Conservation (phyloP, 2,888 invertebrate species). For the Sphaerophoria rueppellii region DNA sequence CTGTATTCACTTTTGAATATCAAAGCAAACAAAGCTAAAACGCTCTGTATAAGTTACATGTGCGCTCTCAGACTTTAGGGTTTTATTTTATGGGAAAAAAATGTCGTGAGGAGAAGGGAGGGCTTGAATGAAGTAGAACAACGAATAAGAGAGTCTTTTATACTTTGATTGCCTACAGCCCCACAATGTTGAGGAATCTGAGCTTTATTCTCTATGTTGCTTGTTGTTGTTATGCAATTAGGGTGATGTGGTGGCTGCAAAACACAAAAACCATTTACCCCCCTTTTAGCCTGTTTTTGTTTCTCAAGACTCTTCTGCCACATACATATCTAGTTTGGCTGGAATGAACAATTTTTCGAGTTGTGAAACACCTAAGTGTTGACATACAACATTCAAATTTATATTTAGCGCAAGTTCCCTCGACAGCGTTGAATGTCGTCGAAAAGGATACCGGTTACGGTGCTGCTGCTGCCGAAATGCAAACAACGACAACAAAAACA, state of each 20-base stretch:
- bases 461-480: not conserved
- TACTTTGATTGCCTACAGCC: slow-evolving; percentile 60
- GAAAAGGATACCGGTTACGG: not conserved
- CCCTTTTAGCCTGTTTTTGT: not conserved
- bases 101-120: not conserved
- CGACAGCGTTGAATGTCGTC: slow-evolving; percentile 13
- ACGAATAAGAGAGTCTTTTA: slow-evolving; percentile 33
- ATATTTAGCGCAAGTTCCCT: slow-evolving; percentile 59
- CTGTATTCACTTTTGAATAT: slow-evolving; percentile 3
- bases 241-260: not conserved
- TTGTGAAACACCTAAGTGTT: slow-evolving; percentile 68
- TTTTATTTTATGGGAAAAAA: not conserved
- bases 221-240: slow-evolving; percentile 8
- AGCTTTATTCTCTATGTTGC: not conserved
- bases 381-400: slow-evolving; percentile 67
- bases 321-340: slow-evolving; percentile 32
- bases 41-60: slow-evolving; percentile 36
- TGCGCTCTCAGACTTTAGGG: slow-evolving; percentile 27
- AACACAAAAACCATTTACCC: slow-evolving; percentile 42
- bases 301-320: not conserved
- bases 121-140: slow-evolving; percentile 5
- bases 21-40: slow-evolving; percentile 60
- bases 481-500: slow-evolving; percentile 14
- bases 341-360: slow-evolving; percentile 68
- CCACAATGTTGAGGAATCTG: not conserved